Percentiles rank a stretch among this genome's conserved stretches.
Evolutionary conservation across 1,140 invertebrate species (phyloP).

Genomic region (Hycleus phaleratus): DNA sequence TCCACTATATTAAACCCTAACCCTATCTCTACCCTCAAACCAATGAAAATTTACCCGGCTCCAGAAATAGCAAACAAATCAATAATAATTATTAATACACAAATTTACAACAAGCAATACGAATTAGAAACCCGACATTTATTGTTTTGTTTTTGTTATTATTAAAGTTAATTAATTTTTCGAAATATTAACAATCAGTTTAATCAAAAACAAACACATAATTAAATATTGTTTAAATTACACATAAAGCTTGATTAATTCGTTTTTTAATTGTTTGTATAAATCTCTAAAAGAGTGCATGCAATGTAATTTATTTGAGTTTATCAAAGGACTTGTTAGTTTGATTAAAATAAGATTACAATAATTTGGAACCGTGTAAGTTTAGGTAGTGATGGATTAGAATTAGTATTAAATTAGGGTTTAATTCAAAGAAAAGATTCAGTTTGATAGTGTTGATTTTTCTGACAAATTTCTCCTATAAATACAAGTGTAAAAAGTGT

Average conservation of each 20-base stretch:
- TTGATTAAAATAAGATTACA: not conserved
- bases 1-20: conserved; percentile 33
- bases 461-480: too few species aligned
- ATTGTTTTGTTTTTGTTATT: too few species aligned
- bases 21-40: conserved; percentile 40
- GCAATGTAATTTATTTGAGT: not conserved
- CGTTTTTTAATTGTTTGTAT: too few species aligned
- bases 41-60: conserved; percentile 7
- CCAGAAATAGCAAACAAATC: not conserved
- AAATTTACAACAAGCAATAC: not conserved
- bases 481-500: too few species aligned
- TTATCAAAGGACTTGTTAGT: too few species aligned
- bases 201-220: too few species aligned
- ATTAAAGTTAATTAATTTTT: too few species aligned
- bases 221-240: too few species aligned
- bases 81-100: not conserved
- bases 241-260: too few species aligned
- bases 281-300: not conserved
- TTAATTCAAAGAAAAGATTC: too few species aligned
- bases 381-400: conserved; percentile 12
- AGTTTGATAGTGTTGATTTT: too few species aligned
- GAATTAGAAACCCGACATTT: not conserved
- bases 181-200: too few species aligned
- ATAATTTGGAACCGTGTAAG: conserved; percentile 7
- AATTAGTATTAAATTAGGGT: not conserved